phyloP scores from a whole-genome alignment of 2,113 vertebrate genomes.

The Gnathonemus longibarbis region DNA sequence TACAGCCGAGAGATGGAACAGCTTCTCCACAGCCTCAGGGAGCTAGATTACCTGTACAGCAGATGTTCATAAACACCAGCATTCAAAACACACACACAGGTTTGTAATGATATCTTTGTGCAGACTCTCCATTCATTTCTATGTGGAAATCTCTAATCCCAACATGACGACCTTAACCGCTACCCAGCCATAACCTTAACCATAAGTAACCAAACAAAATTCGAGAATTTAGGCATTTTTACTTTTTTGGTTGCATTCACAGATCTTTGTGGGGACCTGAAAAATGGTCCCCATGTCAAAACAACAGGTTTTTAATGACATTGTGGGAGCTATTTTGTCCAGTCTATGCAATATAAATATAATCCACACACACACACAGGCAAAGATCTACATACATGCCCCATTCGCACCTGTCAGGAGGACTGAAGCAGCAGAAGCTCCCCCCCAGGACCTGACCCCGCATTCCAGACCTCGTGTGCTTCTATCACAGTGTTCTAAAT shows the following conservation, averaged over 20 bases:
- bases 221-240: too few species aligned
- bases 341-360: neutral
- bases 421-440: neutral
- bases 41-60: neutral
- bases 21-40: neutral
- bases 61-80: neutral
- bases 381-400: neutral
- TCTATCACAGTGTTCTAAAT: neutral
- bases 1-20: neutral
- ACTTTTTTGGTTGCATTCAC: too few species aligned
- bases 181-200: too few species aligned
- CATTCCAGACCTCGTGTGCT: neutral
- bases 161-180: too few species aligned
- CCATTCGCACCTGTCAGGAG: neutral
- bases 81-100: neutral
- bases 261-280: too few species aligned
- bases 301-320: too few species aligned
- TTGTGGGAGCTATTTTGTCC: too few species aligned
- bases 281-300: too few species aligned
- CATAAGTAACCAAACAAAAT: too few species aligned
- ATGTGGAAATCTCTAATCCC: too few species aligned
- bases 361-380: neutral
- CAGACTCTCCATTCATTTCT: too few species aligned
- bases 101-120: too few species aligned
- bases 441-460: neutral